A percentile compares a stretch with the other conserved stretches of the same genome.
Evolutionary conservation across 2,888 invertebrate genomes (phyloP).

Genomic region (Ichneumoninae sp.): DNA sequence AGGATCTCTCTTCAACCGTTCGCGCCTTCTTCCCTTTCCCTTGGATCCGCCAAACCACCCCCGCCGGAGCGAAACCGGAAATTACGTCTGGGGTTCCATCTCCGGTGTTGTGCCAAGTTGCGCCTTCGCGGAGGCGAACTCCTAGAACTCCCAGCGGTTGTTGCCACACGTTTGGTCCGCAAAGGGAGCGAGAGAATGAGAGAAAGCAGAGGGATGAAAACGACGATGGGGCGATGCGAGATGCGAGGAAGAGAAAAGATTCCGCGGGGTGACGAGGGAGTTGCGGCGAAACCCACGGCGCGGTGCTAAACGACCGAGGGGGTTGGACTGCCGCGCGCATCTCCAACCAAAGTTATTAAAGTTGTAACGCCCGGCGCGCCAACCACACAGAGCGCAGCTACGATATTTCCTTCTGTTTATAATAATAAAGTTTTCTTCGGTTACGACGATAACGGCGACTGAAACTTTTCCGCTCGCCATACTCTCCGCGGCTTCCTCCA

Average conservation of each 20-base stretch:
- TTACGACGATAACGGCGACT: conserved; percentile 53
- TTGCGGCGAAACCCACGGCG: conserved; percentile 62
- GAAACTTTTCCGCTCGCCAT: conserved; percentile 53
- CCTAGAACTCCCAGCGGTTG: conserved; percentile 40
- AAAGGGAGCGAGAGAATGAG: not conserved
- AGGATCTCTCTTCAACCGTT: conserved; percentile 44
- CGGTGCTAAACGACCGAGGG: conserved; percentile 43
- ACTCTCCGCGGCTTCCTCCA: conserved; percentile 18
- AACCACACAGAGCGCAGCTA: conserved; percentile 48
- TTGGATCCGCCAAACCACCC: conserved; percentile 7
- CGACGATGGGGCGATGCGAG: conserved; percentile 7
- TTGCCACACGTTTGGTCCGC: conserved; percentile 36
- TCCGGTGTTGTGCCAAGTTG: conserved; percentile 83
- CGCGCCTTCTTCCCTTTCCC: conserved; percentile 44
- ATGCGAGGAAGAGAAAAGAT: conserved; percentile 60
- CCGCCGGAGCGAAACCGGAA: conserved; percentile 80
- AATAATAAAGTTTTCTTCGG: conserved; percentile 66
- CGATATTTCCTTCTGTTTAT: conserved; percentile 65
- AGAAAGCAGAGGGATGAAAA: not conserved
- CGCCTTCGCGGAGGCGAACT: conserved; percentile 72
- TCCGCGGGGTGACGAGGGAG: conserved; percentile 67
- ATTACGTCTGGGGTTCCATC: conserved; percentile 84
- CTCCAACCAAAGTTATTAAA: conserved; percentile 76
- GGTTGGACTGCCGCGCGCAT: conserved; percentile 19
- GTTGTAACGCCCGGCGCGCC: conserved; percentile 70